A percentile compares a stretch with the other conserved stretches of the same genome.
These are phyloP conservation scores for Entomobrya multifasciata DNA, from an alignment of 2,888 invertebrate species.

Conservation along the genomic window DNA sequence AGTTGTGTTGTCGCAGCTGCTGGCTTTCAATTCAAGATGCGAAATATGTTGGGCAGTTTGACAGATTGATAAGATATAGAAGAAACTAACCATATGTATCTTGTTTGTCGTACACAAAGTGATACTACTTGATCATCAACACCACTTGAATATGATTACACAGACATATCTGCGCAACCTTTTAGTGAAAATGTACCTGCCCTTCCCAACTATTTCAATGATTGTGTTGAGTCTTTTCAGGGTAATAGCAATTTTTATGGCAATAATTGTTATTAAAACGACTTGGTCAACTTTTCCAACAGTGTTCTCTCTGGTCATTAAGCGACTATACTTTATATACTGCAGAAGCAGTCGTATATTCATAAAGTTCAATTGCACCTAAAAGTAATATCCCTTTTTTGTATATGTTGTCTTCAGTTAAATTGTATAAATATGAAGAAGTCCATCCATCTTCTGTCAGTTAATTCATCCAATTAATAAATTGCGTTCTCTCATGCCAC, in stretches of 20 bases:
- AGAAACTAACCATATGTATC: conserved; percentile 47
- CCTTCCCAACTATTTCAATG: conserved; percentile 68
- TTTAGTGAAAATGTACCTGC: conserved; percentile 48
- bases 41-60: conserved; percentile 53
- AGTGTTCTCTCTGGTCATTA: neutral
- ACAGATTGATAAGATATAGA: conserved; percentile 70
- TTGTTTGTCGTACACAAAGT: conserved; percentile 4
- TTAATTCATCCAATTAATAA: conserved; percentile 68
- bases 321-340: neutral
- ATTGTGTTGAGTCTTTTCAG: conserved; percentile 41
- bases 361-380: conserved; percentile 10
- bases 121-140: conserved; percentile 18
- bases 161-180: neutral
- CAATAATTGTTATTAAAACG: conserved; percentile 54
- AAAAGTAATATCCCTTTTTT: neutral
- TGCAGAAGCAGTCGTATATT: conserved; percentile 1
- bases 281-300: conserved; percentile 55
- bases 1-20: conserved; percentile 36
- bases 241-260: conserved; percentile 43
- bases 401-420: neutral
- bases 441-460: conserved; percentile 24
- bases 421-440: conserved; percentile 32
- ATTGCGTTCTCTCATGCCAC: conserved; percentile 52
- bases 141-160: neutral
- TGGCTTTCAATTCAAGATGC: too few relatives aligned